Evolutionary conservation across 2,888 invertebrate genomes (phyloP), one percentile per base, ranked within the genome.

Genomic region (Noctuana brunneofusca): DNA sequence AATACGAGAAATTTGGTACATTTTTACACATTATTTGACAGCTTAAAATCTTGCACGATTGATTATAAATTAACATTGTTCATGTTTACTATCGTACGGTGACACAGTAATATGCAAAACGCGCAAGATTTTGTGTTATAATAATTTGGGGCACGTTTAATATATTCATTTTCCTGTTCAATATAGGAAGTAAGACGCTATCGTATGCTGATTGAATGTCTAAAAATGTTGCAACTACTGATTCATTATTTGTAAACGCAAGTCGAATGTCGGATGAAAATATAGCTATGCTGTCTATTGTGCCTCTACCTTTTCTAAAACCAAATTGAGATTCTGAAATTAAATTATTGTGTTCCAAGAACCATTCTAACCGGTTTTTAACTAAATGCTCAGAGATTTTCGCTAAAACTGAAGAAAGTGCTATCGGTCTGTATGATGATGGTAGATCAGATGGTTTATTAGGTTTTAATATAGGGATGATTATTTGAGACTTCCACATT

Each of bases 181-280:
- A 38, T 16, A n/a, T 38, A 30, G 50, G 50, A 16, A 50, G 50
- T 11, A 50, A 4, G 1, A 50, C 50, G 16, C 50, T 50, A 9
- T 57, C 57, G 20, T 57, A 57, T 48, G 57, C 57, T 43, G 48
- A 43, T 2, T 30, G 20, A 22, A 57, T 35, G 12, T 57, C 48
- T 48, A 57, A 57, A 48, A 57, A 57, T 35, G 18, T 32, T 18
- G 48, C 48, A 48, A 32, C 57, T 35, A 30, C 48, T 6, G 57
- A 57, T 46, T 57, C 43, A 57, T n/a, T 56, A 27, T 38, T 18
- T 16, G 43, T 56, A 27, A 24, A 41, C 6, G 43, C 43, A 46
- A 57, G 24, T 9, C 48, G 48, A n/a, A 57, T 57, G 18, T 57
- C 57, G 93, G 14, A 38, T 38, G 38, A 38, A 38, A 38, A 16